Percentiles rank a stretch among this genome's conserved stretches.
Conservation (phyloP, 2,113 vertebrate genomes). For the Ammodytes marinus region DNA sequence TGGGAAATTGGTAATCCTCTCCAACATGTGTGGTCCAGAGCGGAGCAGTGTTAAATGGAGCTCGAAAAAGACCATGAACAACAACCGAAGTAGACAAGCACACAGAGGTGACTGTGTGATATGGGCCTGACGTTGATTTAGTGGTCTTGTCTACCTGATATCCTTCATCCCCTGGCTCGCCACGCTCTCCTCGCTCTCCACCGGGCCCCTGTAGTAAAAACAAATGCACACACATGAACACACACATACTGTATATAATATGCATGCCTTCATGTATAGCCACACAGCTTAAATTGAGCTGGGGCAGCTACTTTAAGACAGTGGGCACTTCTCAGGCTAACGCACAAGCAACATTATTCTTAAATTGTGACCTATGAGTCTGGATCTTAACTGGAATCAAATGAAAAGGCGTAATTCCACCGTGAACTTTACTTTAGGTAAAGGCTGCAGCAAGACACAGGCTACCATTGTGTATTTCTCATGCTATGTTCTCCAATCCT, state of each 20-base stretch:
- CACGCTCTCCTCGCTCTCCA: slow-evolving; percentile 92
- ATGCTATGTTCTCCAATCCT: slow-evolving; percentile 11
- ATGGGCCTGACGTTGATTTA: slow-evolving; percentile 16
- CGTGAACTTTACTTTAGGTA: slow-evolving; percentile 10
- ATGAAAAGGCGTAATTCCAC: slow-evolving; percentile 21
- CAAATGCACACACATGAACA: slow-evolving; percentile 56
- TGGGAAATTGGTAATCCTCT: slow-evolving; percentile 39
- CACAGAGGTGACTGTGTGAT: background rate
- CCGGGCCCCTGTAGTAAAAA: slow-evolving; percentile 86
- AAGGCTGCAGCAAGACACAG: slow-evolving; percentile 26
- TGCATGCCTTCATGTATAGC: slow-evolving; percentile 2
- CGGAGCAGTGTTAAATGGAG: background rate
- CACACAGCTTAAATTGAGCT: slow-evolving; percentile 13
- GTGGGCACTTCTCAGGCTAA: slow-evolving; percentile 8
- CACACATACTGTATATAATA: slow-evolving; percentile 29
- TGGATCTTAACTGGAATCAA: slow-evolving; percentile 20
- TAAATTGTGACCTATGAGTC: slow-evolving; percentile 1
- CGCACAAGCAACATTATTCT: background rate
- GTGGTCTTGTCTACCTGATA: slow-evolving; percentile 88
- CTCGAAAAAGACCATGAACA: slow-evolving; percentile 4
- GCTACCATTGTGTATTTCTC: slow-evolving; percentile 28
- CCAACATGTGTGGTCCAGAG: slow-evolving; percentile 56
- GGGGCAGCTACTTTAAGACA: slow-evolving; percentile 1
- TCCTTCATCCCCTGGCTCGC: slow-evolving; percentile 91
- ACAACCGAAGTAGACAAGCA: slow-evolving; percentile 8